Evolutionary conservation across 2,797 vertebrate genomes (phyloP).

Genomic region (Scolopax rusticola): DNA sequence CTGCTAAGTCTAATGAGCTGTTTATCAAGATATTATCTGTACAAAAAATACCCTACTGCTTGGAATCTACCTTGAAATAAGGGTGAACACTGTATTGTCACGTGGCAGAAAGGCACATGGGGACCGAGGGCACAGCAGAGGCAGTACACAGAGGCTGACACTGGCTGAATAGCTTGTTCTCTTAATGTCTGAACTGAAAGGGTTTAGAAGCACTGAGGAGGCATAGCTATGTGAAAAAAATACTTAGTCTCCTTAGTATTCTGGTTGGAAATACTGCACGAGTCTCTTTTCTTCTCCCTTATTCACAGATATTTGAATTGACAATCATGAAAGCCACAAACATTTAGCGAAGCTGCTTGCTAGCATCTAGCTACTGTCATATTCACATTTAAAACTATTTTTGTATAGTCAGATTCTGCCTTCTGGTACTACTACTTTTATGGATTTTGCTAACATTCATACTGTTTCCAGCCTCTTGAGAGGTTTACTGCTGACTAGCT

Average conservation of each 20-base stretch:
- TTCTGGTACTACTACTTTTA: background rate
- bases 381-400: background rate
- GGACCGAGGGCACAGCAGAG: background rate
- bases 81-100: background rate
- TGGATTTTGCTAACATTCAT: background rate
- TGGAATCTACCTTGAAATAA: background rate
- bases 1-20: background rate
- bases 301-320: background rate
- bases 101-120: background rate
- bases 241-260: background rate
- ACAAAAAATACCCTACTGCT: background rate
- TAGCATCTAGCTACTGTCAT: background rate
- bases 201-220: background rate
- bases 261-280: background rate
- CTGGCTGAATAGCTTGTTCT: background rate
- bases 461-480: background rate
- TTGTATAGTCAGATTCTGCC: background rate
- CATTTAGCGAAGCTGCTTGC: background rate
- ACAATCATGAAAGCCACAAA: background rate
- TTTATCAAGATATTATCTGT: background rate
- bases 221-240: background rate
- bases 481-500: background rate
- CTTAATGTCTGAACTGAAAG: background rate
- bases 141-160: fast-evolving
- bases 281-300: background rate